Evolutionary conservation across 2,797 vertebrate species (phyloP).

Genomic region (Poeciliopsis paucimaculata): DNA sequence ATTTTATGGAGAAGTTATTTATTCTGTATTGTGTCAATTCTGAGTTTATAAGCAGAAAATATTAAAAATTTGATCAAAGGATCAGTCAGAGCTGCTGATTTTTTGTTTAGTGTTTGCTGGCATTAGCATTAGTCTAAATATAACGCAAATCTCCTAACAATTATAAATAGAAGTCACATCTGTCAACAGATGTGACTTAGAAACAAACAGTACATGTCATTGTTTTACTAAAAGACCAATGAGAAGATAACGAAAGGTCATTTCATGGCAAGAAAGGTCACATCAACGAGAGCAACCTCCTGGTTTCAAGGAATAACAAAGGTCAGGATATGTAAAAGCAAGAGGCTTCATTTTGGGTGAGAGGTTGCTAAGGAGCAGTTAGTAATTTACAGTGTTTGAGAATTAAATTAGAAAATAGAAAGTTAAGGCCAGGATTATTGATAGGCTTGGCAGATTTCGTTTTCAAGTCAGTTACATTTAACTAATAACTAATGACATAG

Average conservation of each 20-base stretch:
- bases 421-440: background rate
- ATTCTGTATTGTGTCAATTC: constrained; percentile 2
- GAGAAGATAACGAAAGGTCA: constrained; percentile 45
- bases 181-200: constrained; percentile 4
- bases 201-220: constrained; percentile 20
- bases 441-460: background rate
- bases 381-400: constrained; percentile 2
- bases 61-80: constrained; percentile 14
- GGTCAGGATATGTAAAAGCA: constrained; percentile 34
- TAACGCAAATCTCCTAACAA: background rate
- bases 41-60: background rate
- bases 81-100: background rate
- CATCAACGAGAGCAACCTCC: constrained; percentile 18
- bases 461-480: background rate
- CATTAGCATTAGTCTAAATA: background rate
- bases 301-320: constrained; percentile 38
- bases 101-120: constrained; percentile 3
- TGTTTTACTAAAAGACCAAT: constrained; percentile 8
- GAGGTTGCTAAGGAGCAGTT: background rate
- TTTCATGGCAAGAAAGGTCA: constrained; percentile 34
- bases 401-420: background rate
- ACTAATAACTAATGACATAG: background rate
- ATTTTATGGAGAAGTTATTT: constrained; percentile 6
- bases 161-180: background rate
- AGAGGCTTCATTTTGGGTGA: constrained; percentile 13